Evolutionary conservation across 2,797 vertebrate species (phyloP).

Genomic region (Leptatherina wallacei): DNA sequence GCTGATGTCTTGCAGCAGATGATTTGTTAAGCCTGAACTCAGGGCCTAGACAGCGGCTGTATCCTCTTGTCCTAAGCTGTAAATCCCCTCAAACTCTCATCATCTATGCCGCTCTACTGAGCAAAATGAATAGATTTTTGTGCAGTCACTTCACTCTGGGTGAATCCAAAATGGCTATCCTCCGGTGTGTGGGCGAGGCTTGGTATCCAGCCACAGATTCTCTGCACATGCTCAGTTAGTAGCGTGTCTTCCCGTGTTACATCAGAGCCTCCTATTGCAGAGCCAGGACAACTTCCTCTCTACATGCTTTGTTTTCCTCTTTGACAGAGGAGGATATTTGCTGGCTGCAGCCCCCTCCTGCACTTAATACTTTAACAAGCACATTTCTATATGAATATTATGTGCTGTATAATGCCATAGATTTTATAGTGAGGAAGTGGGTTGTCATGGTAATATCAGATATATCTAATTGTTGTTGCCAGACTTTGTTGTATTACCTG

Average conservation of each 20-base stretch:
- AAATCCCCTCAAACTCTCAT: conserved; percentile 62
- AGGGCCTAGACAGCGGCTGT: conserved; percentile 31
- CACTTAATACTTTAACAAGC: not conserved
- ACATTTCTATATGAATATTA: not conserved
- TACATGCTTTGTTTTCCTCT: conserved; percentile 12
- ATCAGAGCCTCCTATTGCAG: conserved; percentile 57
- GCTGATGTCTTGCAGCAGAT: conserved; percentile 54
- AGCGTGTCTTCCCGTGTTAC: conserved; percentile 44
- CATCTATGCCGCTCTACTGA: conserved; percentile 38
- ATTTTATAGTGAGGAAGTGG: not conserved
- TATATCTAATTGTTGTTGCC: not conserved
- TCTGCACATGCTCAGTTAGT: conserved; percentile 68
- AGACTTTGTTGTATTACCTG: conserved; percentile 4
- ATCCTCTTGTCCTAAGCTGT: conserved; percentile 56
- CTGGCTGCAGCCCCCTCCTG: conserved; percentile 18
- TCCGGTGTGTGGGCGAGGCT: conserved; percentile 31
- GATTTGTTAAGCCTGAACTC: conserved; percentile 52
- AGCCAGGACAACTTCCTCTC: conserved; percentile 24
- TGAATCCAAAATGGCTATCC: conserved; percentile 55
- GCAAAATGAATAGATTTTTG: conserved; percentile 57
- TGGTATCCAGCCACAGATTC: conserved; percentile 45
- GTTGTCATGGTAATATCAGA: not conserved
- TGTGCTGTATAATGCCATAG: not conserved
- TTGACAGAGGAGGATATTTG: not conserved
- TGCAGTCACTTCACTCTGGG: conserved; percentile 39